Percentiles rank a stretch among this genome's conserved stretches.
Conservation (phyloP, 2,797 vertebrate species). For the Halcyon badia region DNA sequence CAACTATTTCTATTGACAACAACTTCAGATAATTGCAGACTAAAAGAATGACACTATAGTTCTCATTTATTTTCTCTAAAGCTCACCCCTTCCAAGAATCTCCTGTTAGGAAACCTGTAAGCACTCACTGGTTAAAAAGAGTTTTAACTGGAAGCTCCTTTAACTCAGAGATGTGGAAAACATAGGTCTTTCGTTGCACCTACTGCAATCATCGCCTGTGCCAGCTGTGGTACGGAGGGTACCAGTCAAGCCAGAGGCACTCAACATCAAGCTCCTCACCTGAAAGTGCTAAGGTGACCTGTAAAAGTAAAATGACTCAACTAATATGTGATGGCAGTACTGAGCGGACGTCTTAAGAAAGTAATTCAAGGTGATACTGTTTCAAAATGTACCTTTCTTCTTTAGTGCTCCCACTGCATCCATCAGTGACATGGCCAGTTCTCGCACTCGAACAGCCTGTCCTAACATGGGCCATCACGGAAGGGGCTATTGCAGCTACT, state of each 20-base stretch:
- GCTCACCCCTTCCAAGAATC: not conserved
- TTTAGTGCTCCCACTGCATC: not conserved
- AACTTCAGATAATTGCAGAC: constrained; percentile 18
- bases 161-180: not conserved
- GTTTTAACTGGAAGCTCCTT: not conserved
- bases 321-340: accelerated
- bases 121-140: not conserved
- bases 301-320: not conserved
- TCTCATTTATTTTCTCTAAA: constrained; percentile 25
- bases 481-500: not conserved
- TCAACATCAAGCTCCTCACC: not conserved
- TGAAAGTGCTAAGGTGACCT: not conserved
- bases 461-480: not conserved
- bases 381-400: not conserved
- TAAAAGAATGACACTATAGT: constrained; percentile 1
- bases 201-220: not conserved
- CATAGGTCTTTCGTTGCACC: not conserved
- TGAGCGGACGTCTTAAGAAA: not conserved
- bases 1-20: constrained; percentile 69
- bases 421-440: not conserved
- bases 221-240: not conserved
- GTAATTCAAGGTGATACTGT: not conserved
- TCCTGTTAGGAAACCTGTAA: not conserved
- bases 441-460: not conserved
- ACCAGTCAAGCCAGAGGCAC: not conserved